Conservation (phyloP, 2,888 invertebrate species). For the Hymenopus coronatus region DNA sequence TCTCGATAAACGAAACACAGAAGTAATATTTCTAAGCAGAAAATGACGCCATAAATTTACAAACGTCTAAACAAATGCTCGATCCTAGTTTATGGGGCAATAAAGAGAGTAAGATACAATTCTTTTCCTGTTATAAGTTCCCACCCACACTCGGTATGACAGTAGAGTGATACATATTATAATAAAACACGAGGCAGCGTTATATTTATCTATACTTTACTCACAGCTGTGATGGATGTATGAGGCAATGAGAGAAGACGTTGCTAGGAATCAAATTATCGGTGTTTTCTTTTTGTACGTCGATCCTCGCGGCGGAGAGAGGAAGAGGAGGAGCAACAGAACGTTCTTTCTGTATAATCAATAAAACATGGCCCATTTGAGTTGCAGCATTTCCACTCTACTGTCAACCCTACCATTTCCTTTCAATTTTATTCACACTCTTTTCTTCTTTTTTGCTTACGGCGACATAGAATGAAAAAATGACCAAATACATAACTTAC, state of each 20-base stretch:
- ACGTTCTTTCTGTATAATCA: constrained; percentile 36
- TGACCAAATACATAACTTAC: background rate
- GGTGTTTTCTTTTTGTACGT: constrained; percentile 21
- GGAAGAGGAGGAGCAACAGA: constrained; percentile 24
- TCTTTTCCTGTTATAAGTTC: background rate
- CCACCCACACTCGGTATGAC: background rate
- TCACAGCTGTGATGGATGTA: constrained; percentile 19
- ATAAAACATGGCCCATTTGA: constrained; percentile 38
- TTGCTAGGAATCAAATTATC: constrained; percentile 36
- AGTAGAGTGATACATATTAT: constrained; percentile 7
- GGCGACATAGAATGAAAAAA: background rate
- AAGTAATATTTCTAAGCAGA: background rate
- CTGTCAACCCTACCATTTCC: constrained; percentile 9
- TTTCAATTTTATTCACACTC: background rate
- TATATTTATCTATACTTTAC: constrained; percentile 11
- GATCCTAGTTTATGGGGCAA: constrained; percentile 9
- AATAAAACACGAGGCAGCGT: background rate
- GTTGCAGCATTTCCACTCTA: constrained; percentile 27
- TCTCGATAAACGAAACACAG: background rate
- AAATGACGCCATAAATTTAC: constrained; percentile 4
- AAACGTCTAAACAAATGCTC: background rate
- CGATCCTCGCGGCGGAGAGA: background rate
- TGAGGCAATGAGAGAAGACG: constrained; percentile 12
- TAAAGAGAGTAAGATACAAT: background rate
- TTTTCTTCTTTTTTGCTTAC: background rate